A percentile compares a stretch with the other conserved stretches of the same genome.
These are phyloP conservation scores for Propithecus deckenii DNA, from an alignment of 2,797 vertebrate genomes.

Conservation along the genomic window DNA sequence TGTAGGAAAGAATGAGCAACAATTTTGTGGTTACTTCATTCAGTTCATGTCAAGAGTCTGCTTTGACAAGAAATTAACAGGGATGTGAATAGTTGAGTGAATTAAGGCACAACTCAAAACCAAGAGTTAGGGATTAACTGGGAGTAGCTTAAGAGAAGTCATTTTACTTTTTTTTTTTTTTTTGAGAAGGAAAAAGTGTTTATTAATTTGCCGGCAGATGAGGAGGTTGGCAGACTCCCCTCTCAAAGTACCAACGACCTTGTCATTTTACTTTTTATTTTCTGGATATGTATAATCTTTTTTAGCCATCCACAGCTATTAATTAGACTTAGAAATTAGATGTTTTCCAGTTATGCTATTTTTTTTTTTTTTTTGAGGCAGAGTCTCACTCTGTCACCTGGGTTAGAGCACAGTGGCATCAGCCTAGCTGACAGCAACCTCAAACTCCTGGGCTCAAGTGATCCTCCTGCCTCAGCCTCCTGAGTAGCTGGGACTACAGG, in stretches of 20 bases:
- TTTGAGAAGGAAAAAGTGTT: too few species aligned
- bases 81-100: background rate
- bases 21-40: background rate
- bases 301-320: background rate
- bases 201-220: too few species aligned
- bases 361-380: background rate
- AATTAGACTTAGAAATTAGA: background rate
- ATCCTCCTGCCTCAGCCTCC: too few species aligned
- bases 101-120: background rate
- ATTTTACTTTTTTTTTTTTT: background rate
- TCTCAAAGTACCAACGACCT: too few species aligned
- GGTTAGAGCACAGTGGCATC: too few species aligned
- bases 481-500: too few species aligned
- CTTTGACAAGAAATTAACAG: background rate
- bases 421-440: too few species aligned
- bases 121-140: background rate
- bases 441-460: too few species aligned
- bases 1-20: background rate
- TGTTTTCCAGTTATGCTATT: background rate
- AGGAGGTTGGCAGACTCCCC: too few species aligned
- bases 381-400: too few species aligned
- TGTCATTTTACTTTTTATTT: background rate
- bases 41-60: background rate
- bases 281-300: background rate
- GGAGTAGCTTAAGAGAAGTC: background rate